A percentile compares a stretch with the other conserved stretches of the same genome.
phyloP scores from a whole-genome alignment of 2,797 vertebrate genomes.

The Masticophis lateralis region DNA sequence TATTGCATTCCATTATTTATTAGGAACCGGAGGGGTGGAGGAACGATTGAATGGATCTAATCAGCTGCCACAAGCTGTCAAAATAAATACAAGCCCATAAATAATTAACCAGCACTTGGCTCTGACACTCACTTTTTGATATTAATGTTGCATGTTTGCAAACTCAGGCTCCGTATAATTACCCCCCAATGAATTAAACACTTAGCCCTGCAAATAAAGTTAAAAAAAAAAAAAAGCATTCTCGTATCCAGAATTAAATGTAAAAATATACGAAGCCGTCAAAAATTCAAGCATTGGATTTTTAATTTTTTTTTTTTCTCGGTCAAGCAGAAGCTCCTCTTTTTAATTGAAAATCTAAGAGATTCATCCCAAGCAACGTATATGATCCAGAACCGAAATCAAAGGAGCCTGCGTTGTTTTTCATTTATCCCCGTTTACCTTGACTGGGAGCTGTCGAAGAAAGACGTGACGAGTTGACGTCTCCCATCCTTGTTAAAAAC shows the following conservation, averaged over 20 bases:
- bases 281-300: neutral
- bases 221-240: neutral
- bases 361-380: neutral
- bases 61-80: conserved; percentile 76
- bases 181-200: conserved; percentile 35
- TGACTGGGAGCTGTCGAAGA: conserved; percentile 95
- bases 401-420: neutral
- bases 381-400: neutral
- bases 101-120: conserved; percentile 75
- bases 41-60: conserved; percentile 69
- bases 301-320: neutral
- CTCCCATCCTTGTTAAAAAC: conserved; percentile 95
- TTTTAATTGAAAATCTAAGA: neutral
- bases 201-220: conserved; percentile 43
- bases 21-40: conserved; percentile 65
- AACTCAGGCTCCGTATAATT: conserved; percentile 48
- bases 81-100: conserved; percentile 75
- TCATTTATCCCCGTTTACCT: conserved; percentile 73
- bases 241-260: conserved; percentile 14
- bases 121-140: conserved; percentile 71
- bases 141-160: conserved; percentile 68
- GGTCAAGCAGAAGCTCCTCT: neutral
- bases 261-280: neutral
- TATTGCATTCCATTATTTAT: conserved; percentile 75
- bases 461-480: conserved; percentile 89